These are phyloP conservation scores for Melipona quadrifasciata DNA, from an alignment of 1,140 invertebrate species.

Conservation along the genomic window DNA sequence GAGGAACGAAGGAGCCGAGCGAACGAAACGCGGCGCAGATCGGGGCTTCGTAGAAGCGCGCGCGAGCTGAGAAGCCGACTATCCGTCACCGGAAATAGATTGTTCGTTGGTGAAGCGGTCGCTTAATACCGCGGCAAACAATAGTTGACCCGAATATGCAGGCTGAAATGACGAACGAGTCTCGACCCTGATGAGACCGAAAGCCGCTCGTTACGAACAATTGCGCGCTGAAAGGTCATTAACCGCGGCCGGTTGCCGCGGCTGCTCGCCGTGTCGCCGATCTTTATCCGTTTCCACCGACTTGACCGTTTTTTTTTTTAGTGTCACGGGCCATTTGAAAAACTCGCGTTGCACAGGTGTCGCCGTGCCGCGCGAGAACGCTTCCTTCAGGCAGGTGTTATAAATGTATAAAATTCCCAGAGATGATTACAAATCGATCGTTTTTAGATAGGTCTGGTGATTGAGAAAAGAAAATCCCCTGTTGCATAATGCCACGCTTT, in stretches of 20 bases:
- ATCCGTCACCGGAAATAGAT: constrained; percentile 66
- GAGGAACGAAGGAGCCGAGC: background rate
- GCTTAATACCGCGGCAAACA: constrained; percentile 66
- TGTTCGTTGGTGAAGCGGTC: constrained; percentile 54
- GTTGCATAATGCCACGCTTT: too few species aligned
- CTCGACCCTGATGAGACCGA: constrained; percentile 51
- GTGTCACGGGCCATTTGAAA: too few species aligned
- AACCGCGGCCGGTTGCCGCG: constrained; percentile 32
- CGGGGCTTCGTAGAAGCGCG: constrained; percentile 26
- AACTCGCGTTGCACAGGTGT: too few species aligned
- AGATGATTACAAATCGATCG: too few species aligned
- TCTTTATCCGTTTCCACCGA: too few species aligned
- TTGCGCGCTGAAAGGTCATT: constrained; percentile 53
- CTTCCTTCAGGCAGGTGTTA: too few species aligned
- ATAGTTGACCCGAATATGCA: constrained; percentile 68
- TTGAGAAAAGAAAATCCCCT: too few species aligned
- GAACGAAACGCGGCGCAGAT: background rate
- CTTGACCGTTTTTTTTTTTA: too few species aligned
- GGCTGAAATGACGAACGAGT: constrained; percentile 54
- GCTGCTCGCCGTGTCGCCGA: too few species aligned
- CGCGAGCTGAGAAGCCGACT: constrained; percentile 26
- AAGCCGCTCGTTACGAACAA: constrained; percentile 48
- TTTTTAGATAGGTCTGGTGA: too few species aligned
- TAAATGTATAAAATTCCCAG: too few species aligned
- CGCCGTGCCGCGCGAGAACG: too few species aligned